Base-by-base conservation (phyloP, 2,113 vertebrate genomes). In the Onychorhynchus coronatus region DNA sequence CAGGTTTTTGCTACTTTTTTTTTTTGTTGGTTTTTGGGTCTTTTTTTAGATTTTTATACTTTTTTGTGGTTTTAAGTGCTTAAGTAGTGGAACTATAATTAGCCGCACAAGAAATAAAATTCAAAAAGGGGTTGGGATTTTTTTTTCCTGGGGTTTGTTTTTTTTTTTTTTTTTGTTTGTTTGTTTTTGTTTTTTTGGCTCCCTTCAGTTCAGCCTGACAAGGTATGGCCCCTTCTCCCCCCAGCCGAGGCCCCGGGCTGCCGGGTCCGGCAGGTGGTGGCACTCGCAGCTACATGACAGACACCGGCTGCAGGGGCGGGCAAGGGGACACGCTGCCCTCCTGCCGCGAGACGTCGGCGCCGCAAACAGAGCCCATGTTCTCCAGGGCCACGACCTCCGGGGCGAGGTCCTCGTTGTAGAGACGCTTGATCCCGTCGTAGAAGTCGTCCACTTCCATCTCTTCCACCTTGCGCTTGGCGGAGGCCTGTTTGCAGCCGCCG, bases 361-460 rank as follows among this genome's bases (percentile, higher is more conserved):
- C 92, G 72, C 98, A 98, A 35, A 91, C 97, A 53, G 95, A 95
- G 88, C 95, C 95, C 94, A 96, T n/a, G 59, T 35, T 97, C 86
- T 98, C 98, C 35, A 96, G 85, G 47, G 89, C 72, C 90, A 59
- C 97, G 42, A 95, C 98, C 93, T 99, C 98, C 9, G 98, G 98
- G 87, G 97, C 89, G 11, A 65, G 37, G 11, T 99, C 99, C 96
- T 99, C 99, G 2, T 99, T 99, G 98, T 99, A 99, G 56, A 99
- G 99, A 47, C 99, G 98, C 85, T 99, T 99, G 98, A 99, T 99
- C 30, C 98, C 99, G 0, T 99, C 99, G 5, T 98, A 99, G 98
- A 99, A 99, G 95, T 99, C 99, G 2, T 99, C 99, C 96, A 99
- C 99, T 96, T 99, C 99, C 99, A 99, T 99, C 97, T 99, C 98